phyloP scores from a whole-genome alignment of 2,797 vertebrate genomes.

The Acanthornis magna region DNA sequence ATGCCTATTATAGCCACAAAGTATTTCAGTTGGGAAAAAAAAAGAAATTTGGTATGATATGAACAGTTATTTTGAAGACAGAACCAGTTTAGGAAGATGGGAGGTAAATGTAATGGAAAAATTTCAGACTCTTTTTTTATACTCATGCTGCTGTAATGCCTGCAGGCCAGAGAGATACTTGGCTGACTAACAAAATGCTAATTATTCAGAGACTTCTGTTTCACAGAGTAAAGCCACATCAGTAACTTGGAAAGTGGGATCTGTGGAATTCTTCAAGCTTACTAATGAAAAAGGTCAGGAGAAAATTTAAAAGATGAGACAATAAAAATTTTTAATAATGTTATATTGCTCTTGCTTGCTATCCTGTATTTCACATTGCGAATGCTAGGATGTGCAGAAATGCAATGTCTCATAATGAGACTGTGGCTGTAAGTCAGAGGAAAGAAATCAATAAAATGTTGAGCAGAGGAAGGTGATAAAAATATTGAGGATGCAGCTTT shows the following conservation, averaged over 20 bases:
- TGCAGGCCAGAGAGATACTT: constrained; percentile 19
- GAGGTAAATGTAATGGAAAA: not conserved
- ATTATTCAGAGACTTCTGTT: constrained; percentile 35
- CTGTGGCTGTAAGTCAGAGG: not conserved
- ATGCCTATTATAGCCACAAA: not conserved
- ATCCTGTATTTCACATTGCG: not conserved
- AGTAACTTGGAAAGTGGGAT: not conserved
- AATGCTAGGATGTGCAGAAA: not conserved
- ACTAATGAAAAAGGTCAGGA: not conserved
- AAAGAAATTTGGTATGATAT: not conserved
- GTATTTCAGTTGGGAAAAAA: not conserved
- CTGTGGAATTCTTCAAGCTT: not conserved
- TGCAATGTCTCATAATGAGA: not conserved
- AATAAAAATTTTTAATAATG: not conserved
- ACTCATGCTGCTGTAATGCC: not conserved
- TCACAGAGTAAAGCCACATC: not conserved
- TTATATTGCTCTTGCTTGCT: not conserved
- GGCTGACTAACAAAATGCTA: constrained; percentile 41
- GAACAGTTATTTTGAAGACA: not conserved
- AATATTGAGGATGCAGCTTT: not conserved
- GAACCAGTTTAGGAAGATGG: not conserved
- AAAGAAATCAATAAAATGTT: not conserved
- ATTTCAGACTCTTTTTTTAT: not conserved
- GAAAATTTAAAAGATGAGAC: not conserved
- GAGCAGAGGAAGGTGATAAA: not conserved